These are phyloP conservation scores for Alexandromys oeconomus DNA, from an alignment of 2,797 vertebrate genomes.

Conservation along the genomic window DNA sequence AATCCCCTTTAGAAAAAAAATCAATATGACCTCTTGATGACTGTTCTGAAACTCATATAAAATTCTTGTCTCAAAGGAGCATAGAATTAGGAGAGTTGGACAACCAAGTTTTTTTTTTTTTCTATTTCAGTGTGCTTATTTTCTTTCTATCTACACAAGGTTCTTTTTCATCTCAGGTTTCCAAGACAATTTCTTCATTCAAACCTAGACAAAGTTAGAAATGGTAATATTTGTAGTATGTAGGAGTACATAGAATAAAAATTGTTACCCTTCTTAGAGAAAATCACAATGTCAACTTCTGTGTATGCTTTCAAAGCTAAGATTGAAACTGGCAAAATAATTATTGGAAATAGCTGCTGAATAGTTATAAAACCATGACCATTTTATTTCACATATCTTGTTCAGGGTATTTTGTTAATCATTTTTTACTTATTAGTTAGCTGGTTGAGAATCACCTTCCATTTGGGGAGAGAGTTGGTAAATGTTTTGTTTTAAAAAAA, in stretches of 20 bases:
- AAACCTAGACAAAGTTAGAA: not conserved
- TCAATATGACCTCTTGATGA: not conserved
- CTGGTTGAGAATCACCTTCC: not conserved
- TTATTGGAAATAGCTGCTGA: not conserved
- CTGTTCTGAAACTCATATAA: not conserved
- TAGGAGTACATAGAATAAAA: not conserved
- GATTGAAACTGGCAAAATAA: not conserved
- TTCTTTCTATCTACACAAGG: not conserved
- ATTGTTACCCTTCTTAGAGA: not conserved
- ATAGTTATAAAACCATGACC: not conserved
- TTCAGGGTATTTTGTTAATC: not conserved
- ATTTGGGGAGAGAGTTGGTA: not conserved
- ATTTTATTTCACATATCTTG: slow-evolving; percentile 11
- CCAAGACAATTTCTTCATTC: not conserved
- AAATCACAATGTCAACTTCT: not conserved
- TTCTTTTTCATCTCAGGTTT: not conserved
- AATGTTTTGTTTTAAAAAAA: not conserved
- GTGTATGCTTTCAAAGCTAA: not conserved
- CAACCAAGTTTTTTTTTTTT: not conserved
- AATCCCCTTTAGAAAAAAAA: not conserved
- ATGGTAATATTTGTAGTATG: not conserved
- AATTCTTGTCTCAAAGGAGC: not conserved
- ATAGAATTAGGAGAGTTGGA: not conserved
- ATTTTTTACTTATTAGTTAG: not conserved
- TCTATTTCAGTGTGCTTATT: not conserved